These are phyloP conservation scores for Anorthoa munda DNA, from an alignment of 2,888 invertebrate species.

Conservation along the genomic window DNA sequence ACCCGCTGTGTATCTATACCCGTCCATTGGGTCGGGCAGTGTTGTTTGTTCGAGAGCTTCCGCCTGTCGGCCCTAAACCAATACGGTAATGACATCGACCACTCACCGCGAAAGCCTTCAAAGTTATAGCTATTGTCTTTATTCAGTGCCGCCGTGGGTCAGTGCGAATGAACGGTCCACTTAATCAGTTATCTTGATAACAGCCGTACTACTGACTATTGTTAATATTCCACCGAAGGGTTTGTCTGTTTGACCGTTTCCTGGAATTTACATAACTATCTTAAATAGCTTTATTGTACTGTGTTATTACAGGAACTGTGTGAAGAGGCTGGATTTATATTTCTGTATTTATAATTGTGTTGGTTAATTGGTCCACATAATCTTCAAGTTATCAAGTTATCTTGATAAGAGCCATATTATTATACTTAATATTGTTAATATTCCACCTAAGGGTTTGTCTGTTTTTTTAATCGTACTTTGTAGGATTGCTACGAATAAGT, in stretches of 20 bases:
- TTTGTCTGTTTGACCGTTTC: constrained; percentile 55
- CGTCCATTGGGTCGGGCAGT: constrained; percentile 66
- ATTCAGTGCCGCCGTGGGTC: constrained; percentile 69
- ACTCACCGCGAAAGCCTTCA: constrained; percentile 75
- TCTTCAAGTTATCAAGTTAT: too few relatives aligned
- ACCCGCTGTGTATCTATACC: constrained; percentile 68
- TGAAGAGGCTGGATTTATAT: constrained; percentile 40
- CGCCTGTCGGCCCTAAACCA: constrained; percentile 80
- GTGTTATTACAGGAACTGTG: constrained; percentile 42
- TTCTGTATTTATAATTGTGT: constrained; percentile 16
- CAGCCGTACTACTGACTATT: constrained; percentile 54
- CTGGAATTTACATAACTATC: constrained; percentile 60
- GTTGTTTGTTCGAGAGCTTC: constrained; percentile 78
- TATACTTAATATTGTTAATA: too few relatives aligned
- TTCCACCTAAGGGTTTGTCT: too few relatives aligned
- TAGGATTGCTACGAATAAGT: not conserved
- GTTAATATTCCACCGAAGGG: constrained; percentile 64
- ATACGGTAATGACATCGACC: constrained; percentile 80
- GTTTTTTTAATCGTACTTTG: too few relatives aligned
- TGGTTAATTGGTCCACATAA: not conserved
- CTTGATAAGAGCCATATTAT: too few relatives aligned
- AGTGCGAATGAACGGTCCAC: constrained; percentile 71
- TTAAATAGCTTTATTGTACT: constrained; percentile 51
- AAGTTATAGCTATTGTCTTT: constrained; percentile 73
- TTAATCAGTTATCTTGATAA: constrained; percentile 72